phyloP scores from a whole-genome alignment of 2,113 vertebrate genomes.

The Ptyas mucosa region DNA sequence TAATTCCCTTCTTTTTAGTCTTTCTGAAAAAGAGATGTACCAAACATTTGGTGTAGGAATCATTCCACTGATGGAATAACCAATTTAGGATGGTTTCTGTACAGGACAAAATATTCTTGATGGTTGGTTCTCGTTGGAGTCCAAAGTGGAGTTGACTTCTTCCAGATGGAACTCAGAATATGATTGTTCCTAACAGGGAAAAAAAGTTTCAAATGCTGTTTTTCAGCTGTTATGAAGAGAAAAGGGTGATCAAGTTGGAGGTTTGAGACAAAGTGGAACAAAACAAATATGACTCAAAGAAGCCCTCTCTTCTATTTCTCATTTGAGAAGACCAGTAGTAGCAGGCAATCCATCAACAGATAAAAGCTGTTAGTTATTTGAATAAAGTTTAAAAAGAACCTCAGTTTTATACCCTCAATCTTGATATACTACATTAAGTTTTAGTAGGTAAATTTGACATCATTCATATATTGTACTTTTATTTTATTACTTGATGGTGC shows the following conservation, averaged over 20 bases:
- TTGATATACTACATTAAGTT: neutral
- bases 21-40: neutral
- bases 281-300: neutral
- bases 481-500: slow-evolving; percentile 9
- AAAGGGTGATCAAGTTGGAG: neutral
- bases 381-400: neutral
- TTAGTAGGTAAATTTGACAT: slow-evolving; percentile 54
- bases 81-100: neutral
- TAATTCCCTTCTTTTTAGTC: neutral
- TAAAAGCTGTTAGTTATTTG: neutral
- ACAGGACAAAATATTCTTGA: neutral
- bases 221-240: neutral
- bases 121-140: neutral
- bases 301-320: neutral
- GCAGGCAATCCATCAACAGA: neutral
- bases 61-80: neutral
- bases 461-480: slow-evolving; percentile 60
- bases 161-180: neutral
- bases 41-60: neutral
- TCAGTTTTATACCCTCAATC: neutral
- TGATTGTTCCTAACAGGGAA: neutral
- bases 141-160: neutral
- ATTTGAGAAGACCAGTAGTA: neutral
- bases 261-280: neutral
- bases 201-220: neutral